Conservation (phyloP, 2,113 vertebrate species). For the Caranx ignobilis region DNA sequence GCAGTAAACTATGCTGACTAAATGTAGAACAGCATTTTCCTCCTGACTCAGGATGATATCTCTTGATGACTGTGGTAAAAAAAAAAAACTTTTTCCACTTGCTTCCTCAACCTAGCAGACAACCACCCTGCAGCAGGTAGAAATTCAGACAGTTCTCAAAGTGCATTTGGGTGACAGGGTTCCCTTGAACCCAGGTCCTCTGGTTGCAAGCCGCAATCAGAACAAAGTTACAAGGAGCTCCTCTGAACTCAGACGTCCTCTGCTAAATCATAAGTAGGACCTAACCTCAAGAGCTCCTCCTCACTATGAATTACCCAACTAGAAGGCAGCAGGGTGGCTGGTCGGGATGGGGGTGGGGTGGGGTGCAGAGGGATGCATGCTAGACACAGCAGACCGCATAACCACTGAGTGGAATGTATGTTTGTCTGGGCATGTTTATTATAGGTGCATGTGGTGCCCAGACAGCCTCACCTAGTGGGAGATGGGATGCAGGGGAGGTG, state of each 20-base stretch:
- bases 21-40: slow-evolving; percentile 1
- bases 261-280: slow-evolving; percentile 38
- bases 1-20: background rate
- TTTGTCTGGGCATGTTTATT: slow-evolving; percentile 85
- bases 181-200: background rate
- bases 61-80: background rate
- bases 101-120: background rate
- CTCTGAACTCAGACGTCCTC: slow-evolving; percentile 34
- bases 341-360: background rate
- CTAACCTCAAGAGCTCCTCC: slow-evolving; percentile 37
- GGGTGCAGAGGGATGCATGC: slow-evolving; percentile 59
- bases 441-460: slow-evolving; percentile 76
- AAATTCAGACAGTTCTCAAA: slow-evolving; percentile 11
- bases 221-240: slow-evolving; percentile 13
- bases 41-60: background rate
- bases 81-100: background rate
- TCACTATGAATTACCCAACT: slow-evolving; percentile 49
- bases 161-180: slow-evolving; percentile 16
- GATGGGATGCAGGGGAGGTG: slow-evolving; percentile 1
- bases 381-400: slow-evolving; percentile 86
- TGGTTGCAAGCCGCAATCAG: background rate
- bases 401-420: slow-evolving; percentile 87
- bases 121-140: background rate
- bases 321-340: slow-evolving; percentile 35
- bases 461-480: slow-evolving; percentile 68